Percentiles rank a stretch among this genome's conserved stretches.
These are phyloP conservation scores for Diloba caeruleocephala DNA, from an alignment of 2,888 invertebrate species.

Conservation along the genomic window DNA sequence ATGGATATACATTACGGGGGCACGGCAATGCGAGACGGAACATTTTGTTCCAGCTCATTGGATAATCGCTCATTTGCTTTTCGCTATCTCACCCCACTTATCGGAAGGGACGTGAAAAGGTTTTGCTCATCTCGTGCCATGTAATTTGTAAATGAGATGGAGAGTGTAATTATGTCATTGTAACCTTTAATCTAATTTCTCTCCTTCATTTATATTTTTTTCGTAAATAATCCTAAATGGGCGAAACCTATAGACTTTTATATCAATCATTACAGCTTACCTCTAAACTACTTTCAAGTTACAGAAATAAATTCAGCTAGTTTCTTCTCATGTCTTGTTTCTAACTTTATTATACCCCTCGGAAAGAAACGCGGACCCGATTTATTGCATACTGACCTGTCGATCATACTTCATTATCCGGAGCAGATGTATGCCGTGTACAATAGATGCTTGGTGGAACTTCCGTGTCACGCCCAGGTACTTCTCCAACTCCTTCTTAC, in stretches of 20 bases:
- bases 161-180: slow-evolving; percentile 45
- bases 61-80: slow-evolving; percentile 76
- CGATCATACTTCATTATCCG: slow-evolving; percentile 97
- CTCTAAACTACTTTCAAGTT: no score
- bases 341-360: no score
- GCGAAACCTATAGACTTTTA: no score
- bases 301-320: no score
- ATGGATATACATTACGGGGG: slow-evolving; percentile 70
- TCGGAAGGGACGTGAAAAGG: slow-evolving; percentile 62
- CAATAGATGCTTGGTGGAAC: slow-evolving; percentile 98
- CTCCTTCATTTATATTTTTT: slow-evolving; percentile 15
- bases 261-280: no score
- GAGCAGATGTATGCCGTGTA: slow-evolving; percentile 97
- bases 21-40: slow-evolving; percentile 60
- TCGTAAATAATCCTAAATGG: not conserved
- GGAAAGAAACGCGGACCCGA: no score
- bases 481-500: slow-evolving; percentile 98
- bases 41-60: slow-evolving; percentile 69
- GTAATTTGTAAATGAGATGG: slow-evolving; percentile 53
- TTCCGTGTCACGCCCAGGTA: slow-evolving; percentile 97
- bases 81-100: slow-evolving; percentile 65
- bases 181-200: slow-evolving; percentile 23
- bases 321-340: no score
- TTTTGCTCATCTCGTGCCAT: slow-evolving; percentile 53
- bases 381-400: slow-evolving; percentile 90